Evolutionary conservation across 2,113 vertebrate genomes (phyloP), one percentile per base, ranked within the genome.

Genomic region (Apistogramma diplotaenia): DNA sequence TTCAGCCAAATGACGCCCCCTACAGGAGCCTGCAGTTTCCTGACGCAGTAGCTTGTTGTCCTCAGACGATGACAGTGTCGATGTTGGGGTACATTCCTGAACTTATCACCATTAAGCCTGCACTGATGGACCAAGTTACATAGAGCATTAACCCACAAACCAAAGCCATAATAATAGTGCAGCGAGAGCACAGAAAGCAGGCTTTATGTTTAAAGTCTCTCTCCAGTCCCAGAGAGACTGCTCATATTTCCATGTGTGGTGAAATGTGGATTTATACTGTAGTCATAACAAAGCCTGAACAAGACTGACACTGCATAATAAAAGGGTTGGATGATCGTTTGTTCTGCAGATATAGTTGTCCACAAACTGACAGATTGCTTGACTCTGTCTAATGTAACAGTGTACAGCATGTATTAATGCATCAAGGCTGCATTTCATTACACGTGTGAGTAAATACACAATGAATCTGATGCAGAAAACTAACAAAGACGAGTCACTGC

Each of bases 221-320:
- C 71, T 72, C n/a, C 18, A 23, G 49, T 76, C 81, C 80, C 82
- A 53, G n/a, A 61, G 87, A 85, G 87, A 51, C 60, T 4, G 37
- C 84, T 92, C 88, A 23, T 23, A 76, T 90, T 92, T 90, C 87
- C 75, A 75, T 78, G 71, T 43, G 35, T 85, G 86, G 78, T 82
- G 79, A 93, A 87, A 77, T 82, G 43, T 25, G 60, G 75, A 88
- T 91, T 89, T 59, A 88, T 83, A 55, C 56, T 67, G 59, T 74
- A 88, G 83, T 87, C 84, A 89, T 73, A 91, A 90, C 82, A 88
- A 77, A 89, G 59, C 56, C 54, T 53, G 76, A 79, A 87, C 56
- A 75, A 76, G 81, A 79, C 74, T 82, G 85, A 88, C 82, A 72
- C 62, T 33, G 59, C 60, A 35, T 75, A 65, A 85, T 60, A 67